Evolutionary conservation across 53 echinoderm and acorn worm genomes (phyloP).

Genomic region (Temnopleurus reevesii): DNA sequence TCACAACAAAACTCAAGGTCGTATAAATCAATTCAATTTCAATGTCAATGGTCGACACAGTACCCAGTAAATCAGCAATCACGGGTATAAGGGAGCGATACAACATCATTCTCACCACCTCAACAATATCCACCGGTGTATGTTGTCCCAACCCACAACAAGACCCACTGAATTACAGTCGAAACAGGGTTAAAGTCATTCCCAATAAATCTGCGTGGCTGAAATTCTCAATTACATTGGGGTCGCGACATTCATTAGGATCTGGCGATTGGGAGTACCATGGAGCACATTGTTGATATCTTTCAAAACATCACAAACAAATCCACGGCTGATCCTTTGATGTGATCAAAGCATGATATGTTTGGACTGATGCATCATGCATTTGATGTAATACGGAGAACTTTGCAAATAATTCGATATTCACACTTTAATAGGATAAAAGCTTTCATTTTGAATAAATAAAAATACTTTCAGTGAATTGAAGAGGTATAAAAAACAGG

Average conservation of each 20-base stretch:
- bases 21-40: conserved; percentile 2
- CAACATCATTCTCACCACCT: background rate
- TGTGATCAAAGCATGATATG: background rate
- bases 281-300: background rate
- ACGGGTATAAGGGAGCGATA: background rate
- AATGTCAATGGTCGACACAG: background rate
- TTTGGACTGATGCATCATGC: background rate
- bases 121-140: conserved; percentile 11
- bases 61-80: background rate
- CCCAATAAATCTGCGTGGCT: conserved; percentile 41
- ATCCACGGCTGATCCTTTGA: background rate
- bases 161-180: background rate
- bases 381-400: background rate
- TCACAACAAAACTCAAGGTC: background rate
- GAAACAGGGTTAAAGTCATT: conserved; percentile 5
- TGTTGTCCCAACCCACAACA: background rate
- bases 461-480: too few species aligned
- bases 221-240: conserved; percentile 43
- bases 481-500: too few species aligned
- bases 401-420: too few species aligned
- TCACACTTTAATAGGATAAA: too few species aligned
- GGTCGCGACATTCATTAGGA: conserved; percentile 18
- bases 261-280: background rate
- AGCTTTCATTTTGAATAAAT: too few species aligned
- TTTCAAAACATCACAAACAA: background rate